A percentile compares a stretch with the other conserved stretches of the same genome.
Conservation (phyloP, 2,888 invertebrate genomes). For the Dexiosoma caninum region DNA sequence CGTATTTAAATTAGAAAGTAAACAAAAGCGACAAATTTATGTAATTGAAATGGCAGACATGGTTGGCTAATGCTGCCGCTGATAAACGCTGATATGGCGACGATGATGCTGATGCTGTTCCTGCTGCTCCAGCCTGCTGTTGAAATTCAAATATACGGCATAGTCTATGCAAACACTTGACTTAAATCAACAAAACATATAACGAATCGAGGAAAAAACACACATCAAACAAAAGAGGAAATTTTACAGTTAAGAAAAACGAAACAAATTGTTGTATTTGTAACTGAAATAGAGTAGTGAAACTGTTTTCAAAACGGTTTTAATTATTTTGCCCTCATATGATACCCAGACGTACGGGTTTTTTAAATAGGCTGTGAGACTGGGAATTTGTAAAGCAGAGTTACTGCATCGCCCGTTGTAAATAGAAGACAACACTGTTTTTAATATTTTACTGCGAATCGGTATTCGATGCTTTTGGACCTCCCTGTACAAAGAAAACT, state of each 20-base stretch:
- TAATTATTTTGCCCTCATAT: conserved; percentile 10
- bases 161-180: conserved; percentile 59
- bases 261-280: background rate
- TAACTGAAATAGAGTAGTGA: conserved; percentile 42
- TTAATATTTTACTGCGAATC: no score
- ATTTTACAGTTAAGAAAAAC: conserved; percentile 21
- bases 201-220: conserved; percentile 19
- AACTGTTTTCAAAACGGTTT: conserved; percentile 52
- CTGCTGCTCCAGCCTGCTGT: conserved; percentile 22
- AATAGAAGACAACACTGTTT: no score
- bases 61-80: conserved; percentile 41
- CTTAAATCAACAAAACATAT: conserved; percentile 50
- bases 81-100: conserved; percentile 7
- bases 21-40: conserved; percentile 66
- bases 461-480: no score
- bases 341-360: no score
- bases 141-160: conserved; percentile 35
- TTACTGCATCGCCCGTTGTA: no score
- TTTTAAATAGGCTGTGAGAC: no score
- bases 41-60: conserved; percentile 66
- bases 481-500: no score
- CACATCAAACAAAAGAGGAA: conserved; percentile 5
- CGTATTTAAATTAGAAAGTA: conserved; percentile 63
- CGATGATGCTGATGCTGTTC: background rate
- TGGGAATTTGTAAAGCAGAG: no score